Percentiles rank a stretch among this genome's conserved stretches.
phyloP scores from a whole-genome alignment of 2,113 vertebrate genomes.

The Dascyllus trimaculatus region DNA sequence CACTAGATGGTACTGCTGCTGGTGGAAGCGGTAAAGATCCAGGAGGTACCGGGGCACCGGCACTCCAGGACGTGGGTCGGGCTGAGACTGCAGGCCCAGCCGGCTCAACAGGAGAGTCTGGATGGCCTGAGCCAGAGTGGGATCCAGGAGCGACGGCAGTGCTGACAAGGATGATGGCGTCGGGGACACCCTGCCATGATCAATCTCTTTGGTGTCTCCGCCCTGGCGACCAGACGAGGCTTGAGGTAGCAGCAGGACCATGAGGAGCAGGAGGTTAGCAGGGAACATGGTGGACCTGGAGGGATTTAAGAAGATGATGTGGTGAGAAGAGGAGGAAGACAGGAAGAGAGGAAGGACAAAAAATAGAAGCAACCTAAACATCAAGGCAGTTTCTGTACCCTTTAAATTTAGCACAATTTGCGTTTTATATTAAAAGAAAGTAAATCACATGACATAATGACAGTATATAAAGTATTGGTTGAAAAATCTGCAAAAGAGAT shows the following conservation, averaged over 20 bases:
- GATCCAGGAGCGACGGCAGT: constrained; percentile 54
- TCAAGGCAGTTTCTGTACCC: not conserved
- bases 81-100: constrained; percentile 81
- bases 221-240: constrained; percentile 83
- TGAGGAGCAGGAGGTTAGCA: constrained; percentile 88
- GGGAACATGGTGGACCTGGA: constrained; percentile 89
- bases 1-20: constrained; percentile 84
- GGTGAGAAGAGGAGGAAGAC: constrained; percentile 8
- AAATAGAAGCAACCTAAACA: not conserved
- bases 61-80: constrained; percentile 79
- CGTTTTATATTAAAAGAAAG: constrained; percentile 5
- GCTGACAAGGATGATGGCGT: constrained; percentile 34
- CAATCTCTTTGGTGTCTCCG: constrained; percentile 70
- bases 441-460: constrained; percentile 53
- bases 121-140: constrained; percentile 79
- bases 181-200: constrained; percentile 67
- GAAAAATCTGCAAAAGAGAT: constrained; percentile 67
- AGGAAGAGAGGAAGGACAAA: constrained; percentile 2
- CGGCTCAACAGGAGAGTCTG: constrained; percentile 78
- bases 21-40: constrained; percentile 87
- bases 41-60: constrained; percentile 84
- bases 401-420: constrained; percentile 5
- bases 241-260: constrained; percentile 87
- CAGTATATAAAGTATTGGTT: constrained; percentile 47
- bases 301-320: not conserved